Base-by-base conservation (phyloP, 2,888 invertebrate genomes). In the Brachyptera putata region DNA sequence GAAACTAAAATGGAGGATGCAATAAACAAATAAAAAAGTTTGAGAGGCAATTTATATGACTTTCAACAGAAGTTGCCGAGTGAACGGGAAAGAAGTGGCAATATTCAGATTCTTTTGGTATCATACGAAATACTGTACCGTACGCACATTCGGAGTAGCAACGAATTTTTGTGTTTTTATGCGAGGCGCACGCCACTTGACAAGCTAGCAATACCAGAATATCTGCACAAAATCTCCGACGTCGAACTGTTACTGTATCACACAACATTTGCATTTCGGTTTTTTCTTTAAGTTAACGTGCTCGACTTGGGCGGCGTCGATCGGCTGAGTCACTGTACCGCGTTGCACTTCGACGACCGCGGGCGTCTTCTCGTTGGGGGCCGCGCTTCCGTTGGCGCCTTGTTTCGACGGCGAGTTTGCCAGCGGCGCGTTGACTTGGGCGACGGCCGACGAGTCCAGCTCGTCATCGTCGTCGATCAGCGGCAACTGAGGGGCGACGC, bases 211-310 rank as follows among this genome's bases (percentile, higher is more conserved):
- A 41, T 9, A 41, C 21, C 41, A 41, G 41, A 41, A 16, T 41
- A 18, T 14, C 18, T 21, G 16, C 41, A 41, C 41, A 41, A 21
- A 16, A 41, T 21, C 41, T 3, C 41, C 16, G 41, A n/a, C n/a
- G n/a, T n/a, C n/a, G n/a, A 5, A 30, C 30, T 30, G 30, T 84
- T 91, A 93, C 85, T 93, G 92, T 75, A 93, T 83, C 75, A 90
- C 90, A 82, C 95, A 95, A 82, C 94, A 94, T 77, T 91, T 89
- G 85, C 93, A 93, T 81, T 92, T 93, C 77, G 90, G 91, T 80
- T 93, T 94, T 83, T 94, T 94, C 82, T 94, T 93, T 74, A 94
- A 85, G 74, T 90, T 89, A 72, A 95, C 91, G 76, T 90, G 92
- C 76, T 94, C 94, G 67, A 92, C 89, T 76, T 91, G 91, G 71